Evolutionary conservation across 2,797 vertebrate species (phyloP), one percentile per base, ranked within the genome.

Genomic region (Hephaestus fuliginosus): DNA sequence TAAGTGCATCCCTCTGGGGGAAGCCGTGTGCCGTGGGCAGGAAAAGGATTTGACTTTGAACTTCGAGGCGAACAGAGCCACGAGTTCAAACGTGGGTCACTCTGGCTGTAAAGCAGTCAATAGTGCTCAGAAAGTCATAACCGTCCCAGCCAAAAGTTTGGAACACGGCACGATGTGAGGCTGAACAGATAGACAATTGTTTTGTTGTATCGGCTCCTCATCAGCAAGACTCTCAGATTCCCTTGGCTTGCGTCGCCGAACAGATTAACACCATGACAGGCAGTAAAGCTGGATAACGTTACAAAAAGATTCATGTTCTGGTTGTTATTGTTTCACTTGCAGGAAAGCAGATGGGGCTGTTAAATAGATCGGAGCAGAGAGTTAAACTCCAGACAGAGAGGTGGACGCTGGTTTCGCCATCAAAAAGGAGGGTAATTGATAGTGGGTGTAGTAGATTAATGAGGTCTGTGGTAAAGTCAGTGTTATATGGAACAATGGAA

Each of bases 71-170:
- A 70, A 25, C 53, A 78, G 51, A 85, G 44, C 25, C 64, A 64
- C 17, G 39, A 78, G 83, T 88, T 91, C 78, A 88, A 68, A 76
- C 68, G 5, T 0, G 44, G 81, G 79, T 88, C 85, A 80, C 0
- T 10, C 43, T 46, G 62, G 57, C 76, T 78, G 62, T 67, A 51
- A 78, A 82, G 65, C 36, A 46, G 48, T 67, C 51, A 22, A 61
- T 15, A 48, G 22, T 2, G 7, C 72, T 75, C 18, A 14, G 58
- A 67, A 51, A 51, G 46, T 46, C 44, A 17, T 5, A 46, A 49
- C 57, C 0, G 10, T 33, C 13, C 3, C 58, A 68, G 46, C 5
- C 39, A 56, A 57, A 77, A 1, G 6, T 57, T 65, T 46, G 60
- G 46, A 57, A 66, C 20, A 10, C 33, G n/a, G 53, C 48, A 10